Conservation (phyloP, 1,140 invertebrate species). For the Homarus americanus region DNA sequence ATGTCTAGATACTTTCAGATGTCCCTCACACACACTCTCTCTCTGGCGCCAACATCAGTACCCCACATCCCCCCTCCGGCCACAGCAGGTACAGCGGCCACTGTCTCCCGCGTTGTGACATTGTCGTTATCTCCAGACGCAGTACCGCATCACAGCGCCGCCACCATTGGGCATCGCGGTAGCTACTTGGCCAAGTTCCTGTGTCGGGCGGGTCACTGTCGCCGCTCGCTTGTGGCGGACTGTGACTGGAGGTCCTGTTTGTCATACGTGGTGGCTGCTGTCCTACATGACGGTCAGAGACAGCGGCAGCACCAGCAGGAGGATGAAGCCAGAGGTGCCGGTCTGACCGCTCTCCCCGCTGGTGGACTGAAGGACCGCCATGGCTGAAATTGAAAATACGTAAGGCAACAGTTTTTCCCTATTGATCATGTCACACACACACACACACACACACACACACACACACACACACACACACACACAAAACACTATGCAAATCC, state of each 20-base stretch:
- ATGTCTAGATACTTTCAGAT: neutral
- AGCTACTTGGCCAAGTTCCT: too few species aligned
- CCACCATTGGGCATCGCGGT: too few species aligned
- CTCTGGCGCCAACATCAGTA: neutral
- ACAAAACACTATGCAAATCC: neutral
- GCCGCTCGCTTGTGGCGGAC: neutral
- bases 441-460: too few species aligned
- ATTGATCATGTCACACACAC: neutral
- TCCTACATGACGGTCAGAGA: slow-evolving; percentile 2
- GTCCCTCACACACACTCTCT: neutral
- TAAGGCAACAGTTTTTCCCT: neutral
- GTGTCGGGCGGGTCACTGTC: too few species aligned
- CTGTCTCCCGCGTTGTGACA: too few species aligned
- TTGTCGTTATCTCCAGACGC: too few species aligned
- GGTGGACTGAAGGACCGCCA: slow-evolving; percentile 23
- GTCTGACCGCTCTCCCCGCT: neutral
- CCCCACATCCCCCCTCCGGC: too few species aligned
- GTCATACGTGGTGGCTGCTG: neutral
- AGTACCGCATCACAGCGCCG: too few species aligned
- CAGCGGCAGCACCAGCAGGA: slow-evolving; percentile 14
- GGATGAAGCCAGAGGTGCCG: neutral
- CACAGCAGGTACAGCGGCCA: too few species aligned
- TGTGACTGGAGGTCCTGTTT: neutral
- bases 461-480: too few species aligned
- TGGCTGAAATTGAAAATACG: neutral